These are phyloP conservation scores for Hydra vulgaris DNA, from an alignment of 30 jellyfish, hydroid and myxozoan genomes.

Conservation along the genomic window DNA sequence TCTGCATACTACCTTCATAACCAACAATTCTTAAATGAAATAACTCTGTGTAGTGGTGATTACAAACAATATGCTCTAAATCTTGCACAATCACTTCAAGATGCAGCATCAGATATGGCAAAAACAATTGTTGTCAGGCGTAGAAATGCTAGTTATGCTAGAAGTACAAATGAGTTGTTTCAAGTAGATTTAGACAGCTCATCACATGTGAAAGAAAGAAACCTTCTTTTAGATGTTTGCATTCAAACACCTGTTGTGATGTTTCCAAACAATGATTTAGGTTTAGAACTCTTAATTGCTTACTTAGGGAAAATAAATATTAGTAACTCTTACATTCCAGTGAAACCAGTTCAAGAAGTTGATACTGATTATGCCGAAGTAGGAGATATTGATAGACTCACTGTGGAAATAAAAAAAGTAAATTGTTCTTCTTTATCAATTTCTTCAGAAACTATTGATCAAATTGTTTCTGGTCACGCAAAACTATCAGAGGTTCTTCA, in stretches of 20 bases:
- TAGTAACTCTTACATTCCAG: conserved; percentile 36
- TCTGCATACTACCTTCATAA: conserved; percentile 77
- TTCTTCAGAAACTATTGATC: conserved; percentile 11
- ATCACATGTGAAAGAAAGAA: not conserved
- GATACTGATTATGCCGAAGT: conserved; percentile 7
- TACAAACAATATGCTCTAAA: conserved; percentile 67
- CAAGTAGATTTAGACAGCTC: not conserved
- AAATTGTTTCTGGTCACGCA: conserved; percentile 12
- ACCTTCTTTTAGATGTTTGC: conserved; percentile 7
- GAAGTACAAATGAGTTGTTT: not conserved
- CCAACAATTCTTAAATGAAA: conserved; percentile 56
- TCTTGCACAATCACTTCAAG: conserved; percentile 65
- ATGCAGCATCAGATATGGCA: conserved; percentile 97
- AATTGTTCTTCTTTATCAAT: conserved; percentile 46
- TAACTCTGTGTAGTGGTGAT: conserved; percentile 80
- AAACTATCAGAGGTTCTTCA: conserved; percentile 3
- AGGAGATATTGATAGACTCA: conserved; percentile 46
- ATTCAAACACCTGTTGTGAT: conserved; percentile 84
- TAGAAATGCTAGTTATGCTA: not conserved
- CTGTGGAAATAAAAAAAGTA: conserved; percentile 44
- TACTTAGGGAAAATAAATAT: conserved; percentile 73
- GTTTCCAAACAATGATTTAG: conserved; percentile 50
- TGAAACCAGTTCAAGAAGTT: not conserved
- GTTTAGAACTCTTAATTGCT: conserved; percentile 64
- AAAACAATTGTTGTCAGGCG: conserved; percentile 51